Base-by-base conservation (phyloP, 2,797 vertebrate species). In the Neosilurus hyrtlii region DNA sequence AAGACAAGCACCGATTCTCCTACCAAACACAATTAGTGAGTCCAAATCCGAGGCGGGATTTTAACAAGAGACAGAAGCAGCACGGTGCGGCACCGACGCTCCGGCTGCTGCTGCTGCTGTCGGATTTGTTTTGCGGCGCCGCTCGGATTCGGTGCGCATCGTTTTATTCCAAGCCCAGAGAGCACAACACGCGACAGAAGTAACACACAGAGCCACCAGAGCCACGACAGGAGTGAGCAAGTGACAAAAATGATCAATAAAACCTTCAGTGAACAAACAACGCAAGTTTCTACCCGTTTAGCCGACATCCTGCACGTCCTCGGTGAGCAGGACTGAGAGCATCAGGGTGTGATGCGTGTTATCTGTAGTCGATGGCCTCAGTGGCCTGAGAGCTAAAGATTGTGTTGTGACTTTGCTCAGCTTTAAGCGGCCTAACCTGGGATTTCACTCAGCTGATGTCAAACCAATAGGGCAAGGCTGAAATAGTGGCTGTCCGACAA, bases 401-500 rank as follows among this genome's bases (percentile, higher is more conserved):
- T 57, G 52, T 57, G 68, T 74, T 30, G 71, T 56, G 35, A 37
- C 15, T 65, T 16, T 75, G 11, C 68, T 49, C 0, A 16, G 77
- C 68, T 62, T 78, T 78, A 62, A 79, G 82, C 9, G 43, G 54
- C 74, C 74, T 66, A 80, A 84, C 68, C 61, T 66, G 26, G 59
- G 59, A 65, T 79, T 83, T 83, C 59, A 56, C 51, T 30, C 71
- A 22, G 72, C 62, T 56, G 18, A 52, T 75, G 70, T 80, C 49
- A 56, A 63, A 37, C 49, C 26, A 75, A 24, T 30, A 78, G 57
- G 35, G 49, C 18, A 72, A 30, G 82, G 81, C 82, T 88, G 73
- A 81, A 87, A 86, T 61, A 49, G 75, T 72, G 77, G 82, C 83
- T 87, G 80, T 84, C 77, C 63, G 54, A 37, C 77, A 73, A 80